Evolutionary conservation across 2,888 invertebrate genomes (phyloP), one percentile per base, ranked within the genome.

Genomic region (Plutella xylostella): DNA sequence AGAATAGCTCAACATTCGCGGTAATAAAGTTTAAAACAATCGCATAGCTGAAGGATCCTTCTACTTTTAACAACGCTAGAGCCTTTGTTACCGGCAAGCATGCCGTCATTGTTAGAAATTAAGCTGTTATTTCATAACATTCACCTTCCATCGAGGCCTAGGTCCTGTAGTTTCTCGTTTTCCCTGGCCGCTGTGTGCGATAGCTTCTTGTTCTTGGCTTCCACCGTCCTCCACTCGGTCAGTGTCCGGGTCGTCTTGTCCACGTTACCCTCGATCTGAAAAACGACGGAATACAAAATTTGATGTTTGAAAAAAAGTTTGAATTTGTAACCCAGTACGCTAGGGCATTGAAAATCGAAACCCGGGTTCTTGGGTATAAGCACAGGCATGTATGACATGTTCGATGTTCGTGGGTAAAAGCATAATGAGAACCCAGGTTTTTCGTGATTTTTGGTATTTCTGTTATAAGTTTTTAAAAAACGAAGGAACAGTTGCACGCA

Each of bases 91-190:
- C 28, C 2, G 9, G 9, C 7, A 28, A 12, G 9, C 11, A n/a
- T 28, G n/a, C 28, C 28, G 28, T 28, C n/a, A 28, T 9, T 28
- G 9, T 28, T 28, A 28, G n/a, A n/a, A 28, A n/a, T 28, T 28
- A n/a, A 12, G 28, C 11, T 28, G 7, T n/a, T 12, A 28, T 28
- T 9, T 28, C 28, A 9, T 12, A 28, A n/a, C 28, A 28, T n/a
- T n/a, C 65, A 83, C 83, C 83, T 80, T 65, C 65, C 68, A 44
- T 83, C 83, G 57, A 79, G 56, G 4, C 74, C 65, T 33, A 90
- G 90, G 62, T 96, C 96, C 68, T 96, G 95, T 33, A 95, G 79
- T 65, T 96, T 93, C 73, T 97, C 97, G 66, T 96, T 94, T 58
- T 97, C 96, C 46, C 96, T 87, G 0, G 96, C 93, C 51, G 92